Base-by-base conservation (phyloP, 2,797 vertebrate species). In the Epinephelus awoara region DNA sequence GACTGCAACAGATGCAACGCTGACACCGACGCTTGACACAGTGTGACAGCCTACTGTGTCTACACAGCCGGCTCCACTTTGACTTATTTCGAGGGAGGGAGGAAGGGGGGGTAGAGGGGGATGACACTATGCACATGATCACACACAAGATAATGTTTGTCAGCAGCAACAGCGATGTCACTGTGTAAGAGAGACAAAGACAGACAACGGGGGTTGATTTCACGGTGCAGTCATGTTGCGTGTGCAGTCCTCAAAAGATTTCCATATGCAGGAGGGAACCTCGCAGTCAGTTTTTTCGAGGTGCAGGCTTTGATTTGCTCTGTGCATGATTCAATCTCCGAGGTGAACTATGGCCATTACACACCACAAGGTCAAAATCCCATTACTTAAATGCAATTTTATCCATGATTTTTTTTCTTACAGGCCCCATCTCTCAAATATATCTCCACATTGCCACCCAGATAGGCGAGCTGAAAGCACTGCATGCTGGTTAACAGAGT, bases 101-200 rank as follows among this genome's bases (percentile, higher is more conserved):
- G 23, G n/a, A 18, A 66, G 40, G 38, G 15, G n/a, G 17, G 52
- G n/a, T 9, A 14, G 18, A 23, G 40, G 75, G 40, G 79, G 68
- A 4, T 88, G 86, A 91, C 89, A 86, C 88, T 92, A 47, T 79
- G 89, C 90, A 93, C 93, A 92, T 93, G 93, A 94, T 95, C 95
- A 94, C 95, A 91, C 93, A 92, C 89, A 81, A 90, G 93, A 94
- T 95, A 93, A 93, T 95, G 93, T 95, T 95, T 96, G 95, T 95
- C 94, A 94, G 94, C 90, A 91, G 91, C 88, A 82, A 86, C 84
- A 77, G 85, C 52, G 74, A 88, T 88, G 94, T 91, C 91, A 87
- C 89, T 15, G 2, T 67, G 85, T 88, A 88, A 87, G 80, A 88
- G 84, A 86, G 89, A 89, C 90, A 88, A 87, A 89, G 85, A 87